Conservation (phyloP, 2,113 vertebrate species). For the Brachyistius frenatus region DNA sequence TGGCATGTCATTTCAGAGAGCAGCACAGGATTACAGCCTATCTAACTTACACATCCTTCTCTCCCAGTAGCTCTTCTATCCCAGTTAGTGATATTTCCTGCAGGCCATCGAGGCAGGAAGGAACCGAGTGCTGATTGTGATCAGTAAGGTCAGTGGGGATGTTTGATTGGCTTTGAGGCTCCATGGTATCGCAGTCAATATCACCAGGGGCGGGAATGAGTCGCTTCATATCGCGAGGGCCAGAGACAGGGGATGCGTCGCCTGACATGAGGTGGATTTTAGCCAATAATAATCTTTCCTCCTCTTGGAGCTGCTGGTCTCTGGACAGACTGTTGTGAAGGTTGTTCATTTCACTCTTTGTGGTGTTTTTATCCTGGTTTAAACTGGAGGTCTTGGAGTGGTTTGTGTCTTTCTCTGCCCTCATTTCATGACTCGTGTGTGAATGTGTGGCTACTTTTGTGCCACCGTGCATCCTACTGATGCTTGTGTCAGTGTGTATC, state of each 20-base stretch:
- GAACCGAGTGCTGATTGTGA: neutral
- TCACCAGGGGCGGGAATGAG: slow-evolving; percentile 69
- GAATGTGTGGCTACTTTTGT: neutral
- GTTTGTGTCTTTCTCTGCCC: neutral
- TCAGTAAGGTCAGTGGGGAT: neutral
- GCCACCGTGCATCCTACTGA: neutral
- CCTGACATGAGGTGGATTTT: slow-evolving; percentile 74
- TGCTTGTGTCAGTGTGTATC: neutral
- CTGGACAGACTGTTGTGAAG: slow-evolving; percentile 3
- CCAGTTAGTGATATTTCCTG: slow-evolving; percentile 60
- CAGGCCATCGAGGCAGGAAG: slow-evolving; percentile 6
- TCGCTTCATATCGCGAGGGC: slow-evolving; percentile 68
- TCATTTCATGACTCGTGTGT: slow-evolving; percentile 16
- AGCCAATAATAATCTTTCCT: slow-evolving; percentile 77
- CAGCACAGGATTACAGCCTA: slow-evolving; percentile 33
- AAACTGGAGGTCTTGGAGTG: neutral
- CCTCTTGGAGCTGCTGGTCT: slow-evolving; percentile 65
- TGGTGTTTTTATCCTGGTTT: neutral
- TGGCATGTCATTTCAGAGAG: neutral
- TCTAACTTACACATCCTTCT: slow-evolving; percentile 69
- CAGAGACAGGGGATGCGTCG: slow-evolving; percentile 44
- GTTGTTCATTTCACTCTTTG: neutral
- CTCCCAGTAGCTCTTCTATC: slow-evolving; percentile 28
- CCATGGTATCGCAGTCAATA: slow-evolving; percentile 42
- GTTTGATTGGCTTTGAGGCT: slow-evolving; percentile 19